Evolutionary conservation across 2,888 invertebrate genomes (phyloP).

Genomic region (Carpatolechia fugitivella): DNA sequence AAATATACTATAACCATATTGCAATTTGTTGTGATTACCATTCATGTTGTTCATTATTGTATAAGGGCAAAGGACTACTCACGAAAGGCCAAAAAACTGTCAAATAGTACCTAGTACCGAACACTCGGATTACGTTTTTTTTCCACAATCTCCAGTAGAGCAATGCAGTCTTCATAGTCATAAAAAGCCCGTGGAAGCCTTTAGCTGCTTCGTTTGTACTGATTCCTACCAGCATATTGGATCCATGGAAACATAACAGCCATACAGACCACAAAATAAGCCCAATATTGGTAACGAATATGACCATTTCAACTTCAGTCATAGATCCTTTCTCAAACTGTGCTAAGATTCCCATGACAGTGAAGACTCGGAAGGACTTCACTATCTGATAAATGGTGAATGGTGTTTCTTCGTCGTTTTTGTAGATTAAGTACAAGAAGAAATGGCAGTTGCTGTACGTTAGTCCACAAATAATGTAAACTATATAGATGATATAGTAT

Average conservation of each 20-base stretch:
- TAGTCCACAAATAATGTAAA: neutral
- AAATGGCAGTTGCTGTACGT: neutral
- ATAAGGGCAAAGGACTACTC: neutral
- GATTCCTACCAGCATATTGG: neutral
- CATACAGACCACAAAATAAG: neutral
- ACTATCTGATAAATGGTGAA: neutral
- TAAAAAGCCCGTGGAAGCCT: too few relatives aligned
- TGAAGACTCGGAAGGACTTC: neutral
- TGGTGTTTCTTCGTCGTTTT: neutral
- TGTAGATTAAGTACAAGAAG: neutral
- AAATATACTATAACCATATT: too few relatives aligned
- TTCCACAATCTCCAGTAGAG: neutral
- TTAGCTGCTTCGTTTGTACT: neutral
- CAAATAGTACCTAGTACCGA: neutral
- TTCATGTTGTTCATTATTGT: neutral
- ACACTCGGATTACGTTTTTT: neutral
- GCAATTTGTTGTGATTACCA: neutral
- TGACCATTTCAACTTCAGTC: neutral
- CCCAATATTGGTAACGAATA: neutral
- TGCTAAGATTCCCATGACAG: neutral
- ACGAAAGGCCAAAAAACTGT: neutral
- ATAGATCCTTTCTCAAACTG: neutral
- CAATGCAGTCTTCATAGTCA: neutral
- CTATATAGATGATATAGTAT: slow-evolving; percentile 85
- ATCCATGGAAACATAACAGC: neutral